Conservation (phyloP, 2,888 invertebrate genomes). For the Strigamia crassipes region DNA sequence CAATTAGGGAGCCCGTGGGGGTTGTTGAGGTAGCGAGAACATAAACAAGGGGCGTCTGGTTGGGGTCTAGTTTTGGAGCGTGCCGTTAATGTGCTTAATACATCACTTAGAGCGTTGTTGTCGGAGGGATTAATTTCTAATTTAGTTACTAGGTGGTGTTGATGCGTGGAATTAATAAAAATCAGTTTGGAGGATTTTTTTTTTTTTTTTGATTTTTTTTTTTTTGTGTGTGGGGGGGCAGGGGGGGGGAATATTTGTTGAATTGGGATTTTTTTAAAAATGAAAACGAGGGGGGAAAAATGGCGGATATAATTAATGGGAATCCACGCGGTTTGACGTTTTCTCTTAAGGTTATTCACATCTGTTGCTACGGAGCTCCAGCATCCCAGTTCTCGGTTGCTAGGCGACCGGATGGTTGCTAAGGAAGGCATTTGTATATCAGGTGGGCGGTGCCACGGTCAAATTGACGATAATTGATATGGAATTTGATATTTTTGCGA, state of each 20-base stretch:
- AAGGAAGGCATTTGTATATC: constrained; percentile 17
- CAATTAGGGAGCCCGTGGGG: constrained; percentile 18
- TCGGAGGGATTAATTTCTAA: background rate
- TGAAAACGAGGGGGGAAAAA: too few relatives aligned
- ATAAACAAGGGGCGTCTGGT: constrained; percentile 30
- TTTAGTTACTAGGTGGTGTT: background rate
- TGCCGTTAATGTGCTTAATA: constrained; percentile 16
- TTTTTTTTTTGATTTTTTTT: too few relatives aligned
- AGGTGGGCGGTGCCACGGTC: background rate
- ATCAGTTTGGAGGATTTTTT: background rate
- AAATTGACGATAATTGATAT: background rate
- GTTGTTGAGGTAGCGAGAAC: background rate
- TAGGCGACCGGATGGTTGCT: background rate
- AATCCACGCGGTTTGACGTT: background rate
- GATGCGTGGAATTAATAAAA: background rate
- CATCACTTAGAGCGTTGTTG: background rate
- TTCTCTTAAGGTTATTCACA: constrained; percentile 38
- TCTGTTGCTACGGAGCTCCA: constrained; percentile 36
- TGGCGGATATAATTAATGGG: background rate
- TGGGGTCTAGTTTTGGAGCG: background rate
- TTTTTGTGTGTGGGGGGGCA: background rate
- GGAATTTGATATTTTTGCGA: background rate
- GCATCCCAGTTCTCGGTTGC: constrained; percentile 35
- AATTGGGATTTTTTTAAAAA: too few relatives aligned
- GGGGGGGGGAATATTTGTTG: too few relatives aligned